Evolutionary conservation across 2,113 vertebrate genomes (phyloP).

Genomic region (Regulus satrapa): DNA sequence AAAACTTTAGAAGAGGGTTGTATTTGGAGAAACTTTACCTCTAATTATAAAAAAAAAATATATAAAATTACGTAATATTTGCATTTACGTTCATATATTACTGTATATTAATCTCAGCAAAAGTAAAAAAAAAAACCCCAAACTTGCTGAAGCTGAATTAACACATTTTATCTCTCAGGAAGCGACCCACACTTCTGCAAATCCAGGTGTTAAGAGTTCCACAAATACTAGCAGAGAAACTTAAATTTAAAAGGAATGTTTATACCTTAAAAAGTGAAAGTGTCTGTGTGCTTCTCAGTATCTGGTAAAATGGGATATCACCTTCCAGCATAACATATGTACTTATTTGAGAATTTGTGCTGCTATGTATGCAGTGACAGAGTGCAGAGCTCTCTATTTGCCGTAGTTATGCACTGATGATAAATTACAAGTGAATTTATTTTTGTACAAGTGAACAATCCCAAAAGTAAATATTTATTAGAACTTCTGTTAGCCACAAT

Average conservation of each 20-base stretch:
- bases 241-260: neutral
- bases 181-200: neutral
- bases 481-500: conserved; percentile 22
- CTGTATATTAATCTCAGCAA: neutral
- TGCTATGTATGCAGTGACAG: neutral
- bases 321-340: neutral
- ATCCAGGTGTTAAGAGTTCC: neutral
- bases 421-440: conserved; percentile 41
- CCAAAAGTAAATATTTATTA: conserved; percentile 57
- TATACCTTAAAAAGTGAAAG: neutral
- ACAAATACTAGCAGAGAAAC: neutral
- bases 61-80: neutral
- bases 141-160: neutral
- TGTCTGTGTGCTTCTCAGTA: neutral
- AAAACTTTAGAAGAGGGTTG: neutral
- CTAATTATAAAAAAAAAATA: neutral
- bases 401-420: conserved; percentile 18
- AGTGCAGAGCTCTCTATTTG: conserved; percentile 41
- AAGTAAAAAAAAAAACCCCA: neutral
- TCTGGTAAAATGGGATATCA: neutral
- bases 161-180: neutral
- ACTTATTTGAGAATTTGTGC: conserved; percentile 19
- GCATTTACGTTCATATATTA: rapidly evolving
- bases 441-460: conserved; percentile 46
- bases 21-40: neutral